Evolutionary conservation across 2,113 vertebrate species (phyloP), one percentile per base, ranked within the genome.

Genomic region (Typhlomys cinereus): DNA sequence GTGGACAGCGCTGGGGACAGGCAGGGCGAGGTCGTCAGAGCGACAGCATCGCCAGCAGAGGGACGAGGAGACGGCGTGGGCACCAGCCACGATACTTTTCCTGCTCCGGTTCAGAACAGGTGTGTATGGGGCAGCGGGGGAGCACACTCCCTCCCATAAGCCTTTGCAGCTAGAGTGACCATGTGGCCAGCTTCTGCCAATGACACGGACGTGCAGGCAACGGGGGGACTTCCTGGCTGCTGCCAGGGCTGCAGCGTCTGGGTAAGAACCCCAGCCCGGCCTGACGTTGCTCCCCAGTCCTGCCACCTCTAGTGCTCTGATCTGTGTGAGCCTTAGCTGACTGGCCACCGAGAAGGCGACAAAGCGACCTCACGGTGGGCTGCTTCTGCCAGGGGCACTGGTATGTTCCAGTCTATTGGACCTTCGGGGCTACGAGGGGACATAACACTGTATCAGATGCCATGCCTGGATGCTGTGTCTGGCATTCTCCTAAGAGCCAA

Each of bases 191-290:
- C 69, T 48, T 61, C 62, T 67, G 75, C 57, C 59, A 27, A 5
- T 14, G 71, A 62, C 48, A 29, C 29, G 34, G 3, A 31, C 7
- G 62, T 13, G 41, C n/a, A 15, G 76, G 54, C 10, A 17, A 29
- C 5, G 9, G 34, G 64, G 69, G 73, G 70, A 59, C 39, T 41
- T 10, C 48, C 54, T 39, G n/a, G n/a, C n/a, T 6, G 34, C 25
- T 61, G 29, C 2, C 14, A 50, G 20, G 29, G 27, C n/a, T 70
- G 62, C 21, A 5, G 44, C 17, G 44, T 62, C 39, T 3, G 0
- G 5, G 18, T 27, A n/a, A 70, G 46, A 39, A 2, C 11, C n/a
- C 4, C 12, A 50, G 2, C 2, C 0, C 5, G 6, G 2, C 17
- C 62, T 41, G 82, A 23, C 18, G 31, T 52, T 78, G 34, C 5